Evolutionary conservation across 35 echinoderm and acorn worm genomes (phyloP).

Genomic region (Patiria miniata): DNA sequence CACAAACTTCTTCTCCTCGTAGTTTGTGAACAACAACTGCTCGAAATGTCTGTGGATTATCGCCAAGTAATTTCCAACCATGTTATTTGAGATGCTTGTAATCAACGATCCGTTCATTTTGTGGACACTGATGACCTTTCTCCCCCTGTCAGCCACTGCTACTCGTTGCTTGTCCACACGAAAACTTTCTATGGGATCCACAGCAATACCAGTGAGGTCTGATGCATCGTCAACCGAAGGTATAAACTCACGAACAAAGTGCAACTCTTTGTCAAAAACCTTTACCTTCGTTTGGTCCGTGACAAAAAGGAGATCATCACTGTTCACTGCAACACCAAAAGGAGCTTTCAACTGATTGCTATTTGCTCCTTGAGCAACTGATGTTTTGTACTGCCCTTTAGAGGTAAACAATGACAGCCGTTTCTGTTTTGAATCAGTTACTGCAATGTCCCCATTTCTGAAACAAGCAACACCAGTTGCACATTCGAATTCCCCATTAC

Average conservation of each 20-base stretch:
- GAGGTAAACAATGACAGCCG: neutral
- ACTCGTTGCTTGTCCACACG: neutral
- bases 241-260: neutral
- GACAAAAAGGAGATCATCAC: constrained; percentile 16
- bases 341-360: neutral
- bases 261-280: constrained; percentile 3
- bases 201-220: neutral
- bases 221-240: neutral
- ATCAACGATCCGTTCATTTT: neutral
- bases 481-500: constrained; percentile 1
- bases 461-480: constrained; percentile 8
- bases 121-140: neutral
- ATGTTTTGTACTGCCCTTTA: neutral
- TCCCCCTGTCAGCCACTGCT: constrained; percentile 1
- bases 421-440: neutral
- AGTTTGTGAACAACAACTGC: neutral
- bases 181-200: too few relatives aligned
- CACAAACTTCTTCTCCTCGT: neutral
- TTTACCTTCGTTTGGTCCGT: neutral
- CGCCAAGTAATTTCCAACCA: neutral
- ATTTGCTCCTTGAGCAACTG: neutral
- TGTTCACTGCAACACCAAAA: constrained; percentile 2
- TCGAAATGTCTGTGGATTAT: neutral
- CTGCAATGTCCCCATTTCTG: constrained; percentile 20
- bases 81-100: neutral